Percentiles rank a stretch among this genome's conserved stretches.
Conservation (phyloP, 2,888 invertebrate genomes). For the Luperina nickerlii region DNA sequence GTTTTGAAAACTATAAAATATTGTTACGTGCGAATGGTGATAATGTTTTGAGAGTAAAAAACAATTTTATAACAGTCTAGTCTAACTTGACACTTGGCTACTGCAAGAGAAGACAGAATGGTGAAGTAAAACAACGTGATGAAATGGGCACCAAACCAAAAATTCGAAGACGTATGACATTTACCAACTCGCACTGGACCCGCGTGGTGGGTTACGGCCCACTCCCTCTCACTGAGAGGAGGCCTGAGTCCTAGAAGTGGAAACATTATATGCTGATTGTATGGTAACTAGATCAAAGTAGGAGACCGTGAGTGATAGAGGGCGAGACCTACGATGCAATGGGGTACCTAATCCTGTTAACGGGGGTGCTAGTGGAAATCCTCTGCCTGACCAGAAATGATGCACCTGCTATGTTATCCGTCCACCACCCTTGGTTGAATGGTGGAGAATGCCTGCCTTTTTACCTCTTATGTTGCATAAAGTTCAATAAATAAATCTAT, state of each 20-base stretch:
- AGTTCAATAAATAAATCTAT: not conserved
- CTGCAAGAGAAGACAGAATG: too few relatives aligned
- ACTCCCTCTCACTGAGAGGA: too few relatives aligned
- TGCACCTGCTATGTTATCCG: not conserved
- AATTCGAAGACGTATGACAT: too few relatives aligned
- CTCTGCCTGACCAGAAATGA: not conserved
- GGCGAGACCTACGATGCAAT: not conserved
- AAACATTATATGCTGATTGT: too few relatives aligned
- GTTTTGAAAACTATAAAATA: conserved; percentile 2
- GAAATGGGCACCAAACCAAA: too few relatives aligned
- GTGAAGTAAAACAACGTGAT: too few relatives aligned
- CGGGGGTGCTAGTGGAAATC: not conserved
- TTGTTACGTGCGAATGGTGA: not conserved
- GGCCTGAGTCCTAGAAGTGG: too few relatives aligned
- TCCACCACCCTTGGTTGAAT: not conserved
- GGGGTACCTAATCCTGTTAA: not conserved
- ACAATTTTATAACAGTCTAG: not conserved
- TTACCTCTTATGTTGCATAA: not conserved
- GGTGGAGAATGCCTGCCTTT: not conserved
- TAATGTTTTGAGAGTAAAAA: not conserved
- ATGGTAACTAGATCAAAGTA: not conserved
- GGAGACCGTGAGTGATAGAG: not conserved
- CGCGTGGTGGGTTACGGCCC: too few relatives aligned
- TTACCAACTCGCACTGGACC: too few relatives aligned
- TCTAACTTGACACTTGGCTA: not conserved